Evolutionary conservation across 2,113 vertebrate genomes (phyloP).

Genomic region (Toxostoma redivivum): DNA sequence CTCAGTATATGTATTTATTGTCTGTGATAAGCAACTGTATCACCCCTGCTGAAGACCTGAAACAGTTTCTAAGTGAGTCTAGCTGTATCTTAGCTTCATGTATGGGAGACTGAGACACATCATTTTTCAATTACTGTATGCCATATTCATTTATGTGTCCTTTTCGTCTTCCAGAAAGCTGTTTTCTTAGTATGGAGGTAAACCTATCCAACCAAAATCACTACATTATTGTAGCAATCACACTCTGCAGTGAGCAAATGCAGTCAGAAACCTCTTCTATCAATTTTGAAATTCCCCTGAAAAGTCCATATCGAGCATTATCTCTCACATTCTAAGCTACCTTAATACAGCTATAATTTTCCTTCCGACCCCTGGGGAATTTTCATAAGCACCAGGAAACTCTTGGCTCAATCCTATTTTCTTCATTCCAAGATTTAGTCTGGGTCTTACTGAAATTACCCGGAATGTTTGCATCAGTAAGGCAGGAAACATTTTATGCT

Average conservation of each 20-base stretch:
- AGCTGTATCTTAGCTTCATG: not conserved
- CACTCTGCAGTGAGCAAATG: not conserved
- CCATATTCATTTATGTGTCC: not conserved
- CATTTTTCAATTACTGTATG: not conserved
- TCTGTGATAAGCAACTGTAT: not conserved
- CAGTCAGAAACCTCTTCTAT: not conserved
- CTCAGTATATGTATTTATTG: not conserved
- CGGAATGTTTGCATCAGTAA: not conserved
- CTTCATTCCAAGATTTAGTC: not conserved
- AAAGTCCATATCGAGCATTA: not conserved
- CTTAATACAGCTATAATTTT: not conserved
- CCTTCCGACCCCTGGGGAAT: not conserved
- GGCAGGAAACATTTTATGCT: constrained; percentile 45
- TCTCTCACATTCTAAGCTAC: not conserved
- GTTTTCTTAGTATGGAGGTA: not conserved
- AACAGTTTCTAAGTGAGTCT: not conserved
- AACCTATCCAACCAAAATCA: not conserved
- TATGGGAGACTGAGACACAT: not conserved
- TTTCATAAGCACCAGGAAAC: not conserved
- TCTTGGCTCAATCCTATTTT: not conserved
- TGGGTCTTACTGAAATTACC: not conserved
- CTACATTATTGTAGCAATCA: not conserved
- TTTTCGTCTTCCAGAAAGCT: not conserved
- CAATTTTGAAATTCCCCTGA: not conserved
- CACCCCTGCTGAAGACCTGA: not conserved